phyloP scores from a whole-genome alignment of 2,113 vertebrate genomes.

The Myotis lucifugus region DNA sequence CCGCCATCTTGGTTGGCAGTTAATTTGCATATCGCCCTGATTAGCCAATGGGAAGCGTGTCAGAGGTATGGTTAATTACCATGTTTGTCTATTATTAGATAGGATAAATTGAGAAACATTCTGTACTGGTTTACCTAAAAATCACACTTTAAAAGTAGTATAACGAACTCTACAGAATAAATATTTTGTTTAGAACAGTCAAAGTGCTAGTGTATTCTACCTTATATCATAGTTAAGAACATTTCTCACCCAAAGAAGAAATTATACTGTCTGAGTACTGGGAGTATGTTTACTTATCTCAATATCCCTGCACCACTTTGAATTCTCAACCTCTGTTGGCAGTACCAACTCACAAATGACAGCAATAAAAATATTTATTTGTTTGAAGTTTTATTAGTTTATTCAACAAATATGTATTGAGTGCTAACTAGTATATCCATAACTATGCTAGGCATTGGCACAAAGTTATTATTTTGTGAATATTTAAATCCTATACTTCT shows the following conservation, averaged over 20 bases:
- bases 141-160: not conserved
- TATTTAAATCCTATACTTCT: not conserved
- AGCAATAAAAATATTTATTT: conserved; percentile 25
- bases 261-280: not conserved
- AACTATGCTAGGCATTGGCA: not conserved
- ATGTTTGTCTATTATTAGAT: no score
- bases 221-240: not conserved
- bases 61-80: no score
- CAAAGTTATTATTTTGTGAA: not conserved
- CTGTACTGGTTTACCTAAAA: not conserved
- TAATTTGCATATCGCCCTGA: no score
- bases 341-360: conserved; percentile 2
- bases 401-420: not conserved
- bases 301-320: not conserved
- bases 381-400: conserved; percentile 16
- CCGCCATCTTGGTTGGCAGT: no score
- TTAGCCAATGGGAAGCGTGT: no score
- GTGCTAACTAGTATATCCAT: not conserved
- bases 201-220: not conserved
- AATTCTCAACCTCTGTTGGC: not conserved
- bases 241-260: not conserved
- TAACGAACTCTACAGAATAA: not conserved
- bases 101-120: not conserved
- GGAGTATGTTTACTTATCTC: not conserved
- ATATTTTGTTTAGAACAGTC: conserved; percentile 19